Percentiles rank a stretch among this genome's conserved stretches.
Evolutionary conservation across 2,888 invertebrate genomes (phyloP).

Genomic region (Drosophila anceps): DNA sequence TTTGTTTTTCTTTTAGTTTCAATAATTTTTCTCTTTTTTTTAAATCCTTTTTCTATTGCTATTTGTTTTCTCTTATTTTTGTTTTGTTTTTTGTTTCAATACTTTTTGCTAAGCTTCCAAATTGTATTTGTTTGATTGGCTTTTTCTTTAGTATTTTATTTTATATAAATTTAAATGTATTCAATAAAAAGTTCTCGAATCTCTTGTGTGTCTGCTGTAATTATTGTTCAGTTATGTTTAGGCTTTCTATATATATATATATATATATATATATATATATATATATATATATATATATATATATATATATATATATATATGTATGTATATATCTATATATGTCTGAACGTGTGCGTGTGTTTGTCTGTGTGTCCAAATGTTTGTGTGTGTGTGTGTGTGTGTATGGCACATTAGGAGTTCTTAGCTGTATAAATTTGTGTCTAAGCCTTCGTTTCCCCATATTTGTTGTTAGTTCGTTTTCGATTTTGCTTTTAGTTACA

Average conservation of each 20-base stretch:
- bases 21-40: constrained; percentile 7
- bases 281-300: constrained; percentile 20
- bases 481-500: constrained; percentile 21
- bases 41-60: constrained; percentile 17
- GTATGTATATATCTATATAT: constrained; percentile 18
- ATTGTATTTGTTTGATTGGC: constrained; percentile 28
- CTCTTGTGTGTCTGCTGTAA: constrained; percentile 31
- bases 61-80: constrained; percentile 17
- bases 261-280: constrained; percentile 20
- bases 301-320: constrained; percentile 16
- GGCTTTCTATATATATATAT: constrained; percentile 31
- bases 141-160: constrained; percentile 12
- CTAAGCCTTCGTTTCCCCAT: constrained; percentile 11
- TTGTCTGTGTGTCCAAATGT: not conserved
- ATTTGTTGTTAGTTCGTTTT: constrained; percentile 14
- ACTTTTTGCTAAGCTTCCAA: constrained; percentile 16
- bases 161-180: constrained; percentile 43
- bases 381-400: constrained; percentile 27
- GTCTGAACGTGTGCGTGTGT: constrained; percentile 4
- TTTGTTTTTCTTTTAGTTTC: constrained; percentile 4
- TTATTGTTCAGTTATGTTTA: constrained; percentile 57
- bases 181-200: constrained; percentile 56
- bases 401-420: constrained; percentile 71
- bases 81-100: constrained; percentile 2
- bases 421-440: constrained; percentile 41